These are phyloP conservation scores for Thunnus maccoyii DNA, from an alignment of 2,113 vertebrate genomes.

Conservation along the genomic window DNA sequence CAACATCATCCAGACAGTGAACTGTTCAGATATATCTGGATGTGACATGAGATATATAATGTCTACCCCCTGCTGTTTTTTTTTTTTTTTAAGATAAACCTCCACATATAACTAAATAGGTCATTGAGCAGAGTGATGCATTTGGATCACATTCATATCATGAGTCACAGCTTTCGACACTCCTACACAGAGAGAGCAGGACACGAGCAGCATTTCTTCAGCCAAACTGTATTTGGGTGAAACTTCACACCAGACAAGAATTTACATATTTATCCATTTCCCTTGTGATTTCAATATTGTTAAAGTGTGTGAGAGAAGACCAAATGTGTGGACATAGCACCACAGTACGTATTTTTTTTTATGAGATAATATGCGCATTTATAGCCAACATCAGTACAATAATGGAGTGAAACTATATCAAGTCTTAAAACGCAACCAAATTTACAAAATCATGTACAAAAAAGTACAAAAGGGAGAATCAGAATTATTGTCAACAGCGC, in stretches of 20 bases:
- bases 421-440: too few relatives aligned
- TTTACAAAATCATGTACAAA: too few relatives aligned
- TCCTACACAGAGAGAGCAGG: neutral
- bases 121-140: conserved; percentile 42
- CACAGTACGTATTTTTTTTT: too few relatives aligned
- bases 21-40: neutral
- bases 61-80: neutral
- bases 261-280: neutral
- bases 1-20: neutral
- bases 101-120: conserved; percentile 33
- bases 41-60: neutral
- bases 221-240: too few relatives aligned
- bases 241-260: neutral
- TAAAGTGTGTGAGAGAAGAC: too few relatives aligned
- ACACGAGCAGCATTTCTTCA: neutral
- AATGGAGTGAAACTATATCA: too few relatives aligned
- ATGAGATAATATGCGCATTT: too few relatives aligned
- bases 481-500: too few relatives aligned
- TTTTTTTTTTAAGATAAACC: neutral
- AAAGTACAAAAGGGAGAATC: too few relatives aligned
- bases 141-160: conserved; percentile 34
- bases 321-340: too few relatives aligned
- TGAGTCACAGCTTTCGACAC: conserved; percentile 44
- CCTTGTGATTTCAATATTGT: too few relatives aligned
- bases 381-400: too few relatives aligned